Percentiles rank a stretch among this genome's conserved stretches.
Conservation (phyloP, 2,113 vertebrate species). For the Gracilinanus agilis region DNA sequence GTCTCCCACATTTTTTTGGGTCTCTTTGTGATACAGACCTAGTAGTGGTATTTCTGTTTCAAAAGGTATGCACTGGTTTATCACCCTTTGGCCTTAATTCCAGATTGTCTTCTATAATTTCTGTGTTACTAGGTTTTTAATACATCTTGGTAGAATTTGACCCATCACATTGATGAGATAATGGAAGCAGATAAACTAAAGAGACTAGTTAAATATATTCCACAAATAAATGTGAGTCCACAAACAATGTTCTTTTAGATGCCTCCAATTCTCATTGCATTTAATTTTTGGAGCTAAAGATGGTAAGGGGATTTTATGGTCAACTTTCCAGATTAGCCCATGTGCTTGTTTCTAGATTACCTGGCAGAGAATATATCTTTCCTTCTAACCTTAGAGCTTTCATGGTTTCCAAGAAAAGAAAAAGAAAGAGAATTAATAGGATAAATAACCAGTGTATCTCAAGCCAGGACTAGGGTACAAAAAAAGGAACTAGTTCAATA, state of each 20-base stretch:
- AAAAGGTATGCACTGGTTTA: too few relatives aligned
- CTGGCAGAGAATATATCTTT: neutral
- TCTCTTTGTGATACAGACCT: too few relatives aligned
- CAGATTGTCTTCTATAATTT: too few relatives aligned
- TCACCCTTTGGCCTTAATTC: too few relatives aligned
- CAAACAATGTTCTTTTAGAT: neutral
- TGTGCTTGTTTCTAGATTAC: neutral
- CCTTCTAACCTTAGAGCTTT: neutral
- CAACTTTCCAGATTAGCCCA: neutral
- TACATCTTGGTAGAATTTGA: too few relatives aligned
- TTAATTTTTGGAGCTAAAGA: neutral
- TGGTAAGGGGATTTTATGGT: neutral
- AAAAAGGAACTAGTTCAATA: slow-evolving; percentile 21
- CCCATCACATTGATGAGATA: neutral
- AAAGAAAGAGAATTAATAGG: neutral
- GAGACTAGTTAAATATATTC: neutral
- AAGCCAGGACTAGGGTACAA: slow-evolving; percentile 56
- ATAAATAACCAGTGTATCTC: slow-evolving; percentile 24
- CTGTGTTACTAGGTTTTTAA: too few relatives aligned
- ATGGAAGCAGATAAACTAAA: neutral
- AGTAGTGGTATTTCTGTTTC: too few relatives aligned
- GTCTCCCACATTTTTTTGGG: too few relatives aligned
- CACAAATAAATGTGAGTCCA: neutral
- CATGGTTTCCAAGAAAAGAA: neutral
- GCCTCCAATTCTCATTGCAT: neutral